These are phyloP conservation scores for Lophius americanus DNA, from an alignment of 2,797 vertebrate genomes.

Conservation along the genomic window DNA sequence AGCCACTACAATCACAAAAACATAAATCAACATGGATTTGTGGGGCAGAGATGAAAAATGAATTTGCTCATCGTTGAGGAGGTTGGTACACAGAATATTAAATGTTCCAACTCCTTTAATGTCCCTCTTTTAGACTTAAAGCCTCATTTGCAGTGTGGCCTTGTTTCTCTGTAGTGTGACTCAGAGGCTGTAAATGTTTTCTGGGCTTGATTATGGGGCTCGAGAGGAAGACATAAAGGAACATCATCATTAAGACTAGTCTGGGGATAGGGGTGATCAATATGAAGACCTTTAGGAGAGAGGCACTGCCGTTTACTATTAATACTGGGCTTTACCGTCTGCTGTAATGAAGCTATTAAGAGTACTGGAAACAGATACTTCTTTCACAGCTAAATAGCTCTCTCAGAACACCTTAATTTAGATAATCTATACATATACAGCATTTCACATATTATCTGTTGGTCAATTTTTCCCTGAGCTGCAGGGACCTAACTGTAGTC, in stretches of 20 bases:
- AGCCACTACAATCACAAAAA: slow-evolving; percentile 14
- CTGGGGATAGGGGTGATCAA: slow-evolving; percentile 64
- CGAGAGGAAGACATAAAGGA: slow-evolving; percentile 53
- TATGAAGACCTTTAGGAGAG: slow-evolving; percentile 73
- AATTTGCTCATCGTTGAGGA: slow-evolving; percentile 27
- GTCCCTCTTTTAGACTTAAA: slow-evolving; percentile 39
- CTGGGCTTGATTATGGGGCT: slow-evolving; percentile 60
- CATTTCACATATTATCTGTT: slow-evolving; percentile 1
- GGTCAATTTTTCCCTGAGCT: too few species aligned
- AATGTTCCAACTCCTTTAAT: slow-evolving; percentile 41
- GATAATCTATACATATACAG: slow-evolving; percentile 23
- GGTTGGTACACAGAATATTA: slow-evolving; percentile 21
- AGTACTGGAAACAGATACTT: slow-evolving; percentile 50
- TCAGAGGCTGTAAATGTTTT: slow-evolving; percentile 59
- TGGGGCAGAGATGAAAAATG: slow-evolving; percentile 30
- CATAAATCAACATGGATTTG: slow-evolving; percentile 33
- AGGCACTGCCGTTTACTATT: slow-evolving; percentile 70
- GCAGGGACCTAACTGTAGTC: too few species aligned
- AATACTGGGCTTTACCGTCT: slow-evolving; percentile 57
- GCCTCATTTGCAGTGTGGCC: slow-evolving; percentile 38
- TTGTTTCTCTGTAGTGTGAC: slow-evolving; percentile 52
- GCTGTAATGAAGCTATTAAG: slow-evolving; percentile 67
- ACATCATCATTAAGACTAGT: slow-evolving; percentile 68
- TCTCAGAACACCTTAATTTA: slow-evolving; percentile 22
- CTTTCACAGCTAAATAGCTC: slow-evolving; percentile 43